Conservation (phyloP, 2,888 invertebrate genomes). For the Argynnis bischoffii region DNA sequence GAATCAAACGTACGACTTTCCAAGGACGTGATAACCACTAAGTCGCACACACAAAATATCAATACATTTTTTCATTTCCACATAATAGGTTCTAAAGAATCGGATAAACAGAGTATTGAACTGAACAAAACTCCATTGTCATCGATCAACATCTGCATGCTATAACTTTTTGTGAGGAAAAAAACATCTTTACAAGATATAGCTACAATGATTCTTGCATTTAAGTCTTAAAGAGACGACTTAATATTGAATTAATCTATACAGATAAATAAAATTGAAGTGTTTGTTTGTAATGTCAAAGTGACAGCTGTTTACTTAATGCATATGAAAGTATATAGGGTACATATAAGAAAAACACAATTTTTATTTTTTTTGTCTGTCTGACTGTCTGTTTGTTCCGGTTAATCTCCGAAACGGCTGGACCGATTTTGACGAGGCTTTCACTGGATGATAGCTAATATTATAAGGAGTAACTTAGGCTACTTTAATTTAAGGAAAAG, state of each 20-base stretch:
- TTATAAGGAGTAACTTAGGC: too few relatives aligned
- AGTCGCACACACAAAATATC: constrained; percentile 8
- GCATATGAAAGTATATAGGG: too few relatives aligned
- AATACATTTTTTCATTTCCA: constrained; percentile 16
- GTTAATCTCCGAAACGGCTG: too few relatives aligned
- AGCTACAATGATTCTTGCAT: constrained; percentile 51
- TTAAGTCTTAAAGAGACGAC: constrained; percentile 49
- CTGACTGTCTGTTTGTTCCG: too few relatives aligned
- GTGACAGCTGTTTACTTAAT: too few relatives aligned
- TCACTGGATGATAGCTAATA: too few relatives aligned
- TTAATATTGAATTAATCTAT: background rate
- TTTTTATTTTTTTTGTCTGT: too few relatives aligned
- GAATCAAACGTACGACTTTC: background rate
- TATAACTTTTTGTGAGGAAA: constrained; percentile 46
- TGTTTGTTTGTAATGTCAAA: too few relatives aligned
- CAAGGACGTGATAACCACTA: background rate
- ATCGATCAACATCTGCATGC: constrained; percentile 56
- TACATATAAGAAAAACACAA: too few relatives aligned
- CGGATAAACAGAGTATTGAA: constrained; percentile 35
- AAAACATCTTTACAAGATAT: constrained; percentile 50
- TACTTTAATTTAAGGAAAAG: too few relatives aligned
- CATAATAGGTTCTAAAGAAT: constrained; percentile 19
- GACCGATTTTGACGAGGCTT: too few relatives aligned
- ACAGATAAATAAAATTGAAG: too few relatives aligned
- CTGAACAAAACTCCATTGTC: constrained; percentile 48